These are phyloP conservation scores for Ennomos erosarius DNA, from an alignment of 2,888 invertebrate genomes.

Conservation along the genomic window DNA sequence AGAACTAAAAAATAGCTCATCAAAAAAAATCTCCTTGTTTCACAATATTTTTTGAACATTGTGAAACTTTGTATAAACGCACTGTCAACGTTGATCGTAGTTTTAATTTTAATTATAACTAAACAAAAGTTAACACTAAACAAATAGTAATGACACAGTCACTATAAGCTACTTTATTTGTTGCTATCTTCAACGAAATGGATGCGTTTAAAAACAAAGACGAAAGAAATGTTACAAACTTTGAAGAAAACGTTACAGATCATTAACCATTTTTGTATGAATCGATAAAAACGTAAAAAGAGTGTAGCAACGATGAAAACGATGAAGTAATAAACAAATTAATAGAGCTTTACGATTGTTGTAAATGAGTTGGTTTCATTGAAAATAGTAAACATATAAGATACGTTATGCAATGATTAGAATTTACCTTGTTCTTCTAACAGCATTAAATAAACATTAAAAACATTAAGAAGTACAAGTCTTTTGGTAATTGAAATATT, in stretches of 20 bases:
- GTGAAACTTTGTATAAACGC: constrained; percentile 10
- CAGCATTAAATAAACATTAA: constrained; percentile 34
- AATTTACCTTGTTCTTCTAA: constrained; percentile 36
- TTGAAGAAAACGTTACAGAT: too few species aligned
- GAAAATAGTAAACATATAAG: constrained; percentile 23
- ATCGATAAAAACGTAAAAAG: too few species aligned
- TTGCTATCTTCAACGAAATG: constrained; percentile 26
- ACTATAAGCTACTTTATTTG: constrained; percentile 25
- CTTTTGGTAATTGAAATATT: constrained; percentile 13
- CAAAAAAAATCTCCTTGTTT: too few species aligned
- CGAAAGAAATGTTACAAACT: not conserved
- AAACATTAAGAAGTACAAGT: constrained; percentile 33
- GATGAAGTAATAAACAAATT: not conserved
- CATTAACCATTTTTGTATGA: too few species aligned
- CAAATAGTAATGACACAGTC: constrained; percentile 25
- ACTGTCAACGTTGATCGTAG: constrained; percentile 16
- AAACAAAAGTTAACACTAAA: constrained; percentile 20
- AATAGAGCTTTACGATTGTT: too few species aligned
- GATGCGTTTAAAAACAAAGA: not conserved
- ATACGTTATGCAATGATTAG: constrained; percentile 29
- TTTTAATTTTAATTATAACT: constrained; percentile 8
- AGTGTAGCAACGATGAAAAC: not conserved
- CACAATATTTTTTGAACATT: not conserved
- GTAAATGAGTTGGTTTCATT: constrained; percentile 14
- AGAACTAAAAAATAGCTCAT: too few species aligned